These are phyloP conservation scores for Pygoscelis antarcticus DNA, from an alignment of 2,113 vertebrate genomes.

Conservation along the genomic window DNA sequence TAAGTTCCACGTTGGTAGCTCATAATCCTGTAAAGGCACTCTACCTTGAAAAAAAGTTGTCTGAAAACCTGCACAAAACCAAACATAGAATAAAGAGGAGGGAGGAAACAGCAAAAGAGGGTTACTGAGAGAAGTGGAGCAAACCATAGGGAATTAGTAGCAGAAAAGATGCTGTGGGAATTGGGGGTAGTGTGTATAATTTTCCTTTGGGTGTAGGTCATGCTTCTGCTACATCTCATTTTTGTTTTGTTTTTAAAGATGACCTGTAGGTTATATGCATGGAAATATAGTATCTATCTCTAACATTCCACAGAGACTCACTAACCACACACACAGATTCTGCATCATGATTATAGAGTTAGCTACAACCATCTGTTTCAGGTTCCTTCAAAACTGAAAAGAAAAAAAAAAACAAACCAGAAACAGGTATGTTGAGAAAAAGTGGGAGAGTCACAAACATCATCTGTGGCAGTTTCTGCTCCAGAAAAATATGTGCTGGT, in stretches of 20 bases:
- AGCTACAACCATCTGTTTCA: not conserved
- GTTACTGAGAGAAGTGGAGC: not conserved
- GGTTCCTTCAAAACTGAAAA: not conserved
- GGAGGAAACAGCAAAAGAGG: not conserved
- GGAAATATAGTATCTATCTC: not conserved
- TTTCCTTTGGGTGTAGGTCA: not conserved
- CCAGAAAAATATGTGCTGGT: not conserved
- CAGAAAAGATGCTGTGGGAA: not conserved
- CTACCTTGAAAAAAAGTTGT: not conserved
- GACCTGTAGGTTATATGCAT: not conserved
- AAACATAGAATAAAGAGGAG: not conserved
- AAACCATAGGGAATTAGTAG: not conserved
- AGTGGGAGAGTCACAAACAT: not conserved
- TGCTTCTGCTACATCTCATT: not conserved
- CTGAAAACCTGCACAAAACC: not conserved
- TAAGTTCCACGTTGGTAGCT: not conserved
- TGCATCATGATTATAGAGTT: not conserved
- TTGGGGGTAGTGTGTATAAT: too few species aligned
- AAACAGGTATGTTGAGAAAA: not conserved
- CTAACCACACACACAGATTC: not conserved
- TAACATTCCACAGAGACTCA: not conserved
- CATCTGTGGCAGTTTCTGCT: not conserved
- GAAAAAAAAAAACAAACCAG: not conserved
- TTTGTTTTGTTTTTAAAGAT: not conserved
- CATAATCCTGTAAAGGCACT: not conserved